Evolutionary conservation across 2,113 vertebrate species (phyloP), one percentile per base, ranked within the genome.

Genomic region (mouse (Mus musculus)): DNA sequence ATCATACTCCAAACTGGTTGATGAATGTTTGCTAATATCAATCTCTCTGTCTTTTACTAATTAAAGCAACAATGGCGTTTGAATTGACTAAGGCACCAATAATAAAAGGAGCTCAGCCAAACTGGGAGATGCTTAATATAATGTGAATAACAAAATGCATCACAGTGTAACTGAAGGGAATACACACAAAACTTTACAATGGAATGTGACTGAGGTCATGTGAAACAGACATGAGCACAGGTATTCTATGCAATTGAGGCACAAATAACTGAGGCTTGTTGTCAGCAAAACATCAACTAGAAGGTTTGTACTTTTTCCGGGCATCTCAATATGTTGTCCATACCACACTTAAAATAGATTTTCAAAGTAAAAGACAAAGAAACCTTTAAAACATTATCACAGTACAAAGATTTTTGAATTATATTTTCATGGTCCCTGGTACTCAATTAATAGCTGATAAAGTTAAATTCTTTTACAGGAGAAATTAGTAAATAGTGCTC

Each of bases 1-100:
- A 93, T 56, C 17, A 33, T 12, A 61, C 6, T 88, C 30, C 11
- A 77, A 95, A 81, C 46, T 95, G 65, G 39, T 81, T 89, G 88
- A 80, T 89, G 39, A 95, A 54, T 82, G 33, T 80, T 85, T 94
- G 76, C n/a, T 76, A 86, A 30, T 89, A 89, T 36, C n/a, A 65
- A 1, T 87, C 84, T 42, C 17, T 93, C 14, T 78, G 75, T 88
- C 59, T 92, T 90, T 54, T 86, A 76, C 28, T 89, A 71, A 46
- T 89, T 86, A 84, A 92, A 80, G 69, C 61, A 94, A 84, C 26
- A 75, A 73, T 33, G 65, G 93, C 77, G 81, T 81, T 69, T 95
- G n/a, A 95, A 80, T 82, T 97, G 77, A 39, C 13, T 80, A n/a
- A 14, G 87, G 69, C 6, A 90, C 42, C 56, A 75, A 72, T 80